These are phyloP conservation scores for Polyommatus icarus DNA, from an alignment of 2,888 invertebrate species.

Conservation along the genomic window DNA sequence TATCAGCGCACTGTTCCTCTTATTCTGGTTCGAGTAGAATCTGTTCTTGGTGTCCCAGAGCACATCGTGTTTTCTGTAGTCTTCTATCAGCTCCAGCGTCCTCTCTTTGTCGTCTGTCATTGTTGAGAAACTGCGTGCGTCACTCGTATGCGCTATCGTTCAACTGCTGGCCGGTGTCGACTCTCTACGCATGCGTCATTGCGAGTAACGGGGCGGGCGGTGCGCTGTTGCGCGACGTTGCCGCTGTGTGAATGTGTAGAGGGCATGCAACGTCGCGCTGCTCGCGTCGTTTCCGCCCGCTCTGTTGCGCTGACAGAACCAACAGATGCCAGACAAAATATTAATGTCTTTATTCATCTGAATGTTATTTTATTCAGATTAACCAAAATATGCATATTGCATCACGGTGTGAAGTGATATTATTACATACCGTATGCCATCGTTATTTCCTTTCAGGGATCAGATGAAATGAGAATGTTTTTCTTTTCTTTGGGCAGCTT, in stretches of 20 bases:
- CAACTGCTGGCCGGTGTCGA: not conserved
- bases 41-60: slow-evolving; percentile 16
- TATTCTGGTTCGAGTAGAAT: slow-evolving; percentile 3
- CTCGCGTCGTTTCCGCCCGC: not conserved
- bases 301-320: not conserved
- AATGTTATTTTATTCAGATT: no score
- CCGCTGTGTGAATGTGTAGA: slow-evolving; percentile 14
- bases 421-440: no score
- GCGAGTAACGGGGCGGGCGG: not conserved
- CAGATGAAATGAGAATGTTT: no score
- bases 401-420: no score
- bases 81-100: not conserved
- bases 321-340: no score
- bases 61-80: not conserved
- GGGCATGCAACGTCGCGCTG: slow-evolving; percentile 15
- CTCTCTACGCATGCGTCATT: slow-evolving; percentile 25
- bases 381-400: no score
- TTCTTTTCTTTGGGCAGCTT: no score
- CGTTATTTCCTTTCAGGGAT: no score
- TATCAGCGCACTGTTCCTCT: slow-evolving; percentile 11
- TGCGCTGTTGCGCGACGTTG: slow-evolving; percentile 19
- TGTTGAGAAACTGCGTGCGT: slow-evolving; percentile 1
- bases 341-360: no score
- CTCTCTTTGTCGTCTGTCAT: slow-evolving; percentile 19
- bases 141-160: slow-evolving; percentile 21